Evolutionary conservation across 2,797 vertebrate species (phyloP).

Genomic region (Cyprinodon diabolis): DNA sequence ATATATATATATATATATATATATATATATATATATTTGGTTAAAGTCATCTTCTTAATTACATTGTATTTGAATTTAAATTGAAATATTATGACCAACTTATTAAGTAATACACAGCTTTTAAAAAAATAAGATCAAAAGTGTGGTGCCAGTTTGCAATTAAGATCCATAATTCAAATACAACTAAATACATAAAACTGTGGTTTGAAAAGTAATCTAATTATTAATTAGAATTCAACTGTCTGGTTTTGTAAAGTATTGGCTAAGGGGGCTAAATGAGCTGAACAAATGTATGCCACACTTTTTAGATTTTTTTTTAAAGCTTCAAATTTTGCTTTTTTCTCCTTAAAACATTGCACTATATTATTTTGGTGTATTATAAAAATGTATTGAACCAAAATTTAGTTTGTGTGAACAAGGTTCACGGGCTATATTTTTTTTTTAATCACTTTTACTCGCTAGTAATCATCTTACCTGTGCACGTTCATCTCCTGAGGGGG

Average conservation of each 20-base stretch:
- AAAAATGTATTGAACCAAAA: neutral
- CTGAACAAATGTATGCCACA: neutral
- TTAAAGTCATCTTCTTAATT: neutral
- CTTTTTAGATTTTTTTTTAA: neutral
- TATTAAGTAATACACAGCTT: neutral
- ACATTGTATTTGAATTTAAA: neutral
- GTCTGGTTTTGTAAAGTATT: neutral
- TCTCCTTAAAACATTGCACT: no score
- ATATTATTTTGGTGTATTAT: neutral
- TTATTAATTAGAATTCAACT: no score
- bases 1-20: no score
- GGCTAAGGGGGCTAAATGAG: neutral
- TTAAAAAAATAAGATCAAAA: neutral
- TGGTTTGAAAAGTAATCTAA: no score
- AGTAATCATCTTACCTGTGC: conserved; percentile 85
- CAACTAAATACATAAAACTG: neutral
- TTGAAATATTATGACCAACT: neutral
- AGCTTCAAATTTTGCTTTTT: neutral
- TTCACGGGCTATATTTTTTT: no score
- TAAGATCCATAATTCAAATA: neutral
- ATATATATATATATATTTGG: neutral
- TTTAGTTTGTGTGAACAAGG: neutral
- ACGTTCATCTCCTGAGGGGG: conserved; percentile 99
- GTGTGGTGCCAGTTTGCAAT: neutral
- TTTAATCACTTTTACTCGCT: no score